Conservation (phyloP, 2,888 invertebrate species). For the Apodemia mormo region DNA sequence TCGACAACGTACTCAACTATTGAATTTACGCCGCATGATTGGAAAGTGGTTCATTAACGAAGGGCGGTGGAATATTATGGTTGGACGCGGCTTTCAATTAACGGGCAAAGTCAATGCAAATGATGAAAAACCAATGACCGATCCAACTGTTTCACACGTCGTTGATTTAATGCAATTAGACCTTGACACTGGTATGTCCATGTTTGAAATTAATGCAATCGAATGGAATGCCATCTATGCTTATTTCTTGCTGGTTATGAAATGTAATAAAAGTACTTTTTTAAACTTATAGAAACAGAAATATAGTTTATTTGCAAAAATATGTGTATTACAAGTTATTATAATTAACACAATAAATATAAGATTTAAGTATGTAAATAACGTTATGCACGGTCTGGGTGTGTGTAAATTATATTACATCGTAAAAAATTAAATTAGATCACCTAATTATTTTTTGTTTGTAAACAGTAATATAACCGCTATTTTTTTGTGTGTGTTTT, state of each 20-base stretch:
- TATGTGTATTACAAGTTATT: too few relatives aligned
- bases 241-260: background rate
- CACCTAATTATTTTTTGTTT: too few relatives aligned
- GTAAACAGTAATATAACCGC: too few relatives aligned
- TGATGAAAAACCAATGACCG: constrained; percentile 19
- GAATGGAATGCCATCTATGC: constrained; percentile 5
- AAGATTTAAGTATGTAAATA: too few relatives aligned
- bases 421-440: too few relatives aligned
- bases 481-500: too few relatives aligned
- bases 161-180: constrained; percentile 25
- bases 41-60: constrained; percentile 58
- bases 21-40: constrained; percentile 55
- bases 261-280: too few relatives aligned
- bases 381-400: too few relatives aligned
- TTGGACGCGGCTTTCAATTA: constrained; percentile 22
- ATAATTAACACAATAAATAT: too few relatives aligned
- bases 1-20: constrained; percentile 37
- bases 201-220: constrained; percentile 11
- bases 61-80: constrained; percentile 24
- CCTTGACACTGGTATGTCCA: constrained; percentile 18
- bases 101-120: constrained; percentile 18
- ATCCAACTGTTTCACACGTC: constrained; percentile 15
- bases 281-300: too few relatives aligned
- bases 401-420: too few relatives aligned
- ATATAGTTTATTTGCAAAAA: too few relatives aligned